phyloP scores from a whole-genome alignment of 2,113 vertebrate genomes.

The Prionailurus bengalensis region DNA sequence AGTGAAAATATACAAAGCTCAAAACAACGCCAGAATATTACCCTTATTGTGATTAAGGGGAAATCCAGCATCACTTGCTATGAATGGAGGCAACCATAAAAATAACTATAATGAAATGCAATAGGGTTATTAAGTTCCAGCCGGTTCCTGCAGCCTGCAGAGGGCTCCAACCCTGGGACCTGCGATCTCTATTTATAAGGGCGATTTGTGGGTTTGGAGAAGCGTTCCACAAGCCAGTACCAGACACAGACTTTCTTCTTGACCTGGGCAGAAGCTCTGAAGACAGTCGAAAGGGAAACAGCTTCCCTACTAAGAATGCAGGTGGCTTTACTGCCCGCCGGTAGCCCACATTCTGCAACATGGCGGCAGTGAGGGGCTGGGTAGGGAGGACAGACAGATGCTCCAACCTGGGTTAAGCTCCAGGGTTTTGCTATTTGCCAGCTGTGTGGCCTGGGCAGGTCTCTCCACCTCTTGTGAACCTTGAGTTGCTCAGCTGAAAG shows the following conservation, averaged over 20 bases:
- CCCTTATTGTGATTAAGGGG: neutral
- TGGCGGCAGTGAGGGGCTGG: neutral
- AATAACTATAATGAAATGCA: neutral
- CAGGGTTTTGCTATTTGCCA: neutral
- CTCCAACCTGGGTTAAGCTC: fast-evolving
- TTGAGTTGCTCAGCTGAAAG: neutral
- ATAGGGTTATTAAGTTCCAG: neutral
- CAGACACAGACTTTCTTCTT: neutral
- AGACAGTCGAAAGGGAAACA: neutral
- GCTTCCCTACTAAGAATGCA: neutral
- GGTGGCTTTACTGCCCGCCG: fast-evolving
- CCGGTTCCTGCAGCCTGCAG: neutral
- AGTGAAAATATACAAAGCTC: neutral
- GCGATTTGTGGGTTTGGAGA: neutral
- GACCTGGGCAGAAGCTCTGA: neutral
- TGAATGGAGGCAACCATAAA: neutral
- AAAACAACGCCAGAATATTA: neutral
- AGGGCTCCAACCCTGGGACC: neutral
- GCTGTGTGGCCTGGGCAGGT: neutral
- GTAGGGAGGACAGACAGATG: neutral
- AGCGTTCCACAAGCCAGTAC: fast-evolving
- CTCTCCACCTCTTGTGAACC: neutral
- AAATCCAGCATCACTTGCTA: neutral
- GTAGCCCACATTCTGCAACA: neutral
- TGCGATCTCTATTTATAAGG: neutral